These are phyloP conservation scores for Neodiprion pinetum DNA, from an alignment of 1,140 invertebrate species.

Conservation along the genomic window DNA sequence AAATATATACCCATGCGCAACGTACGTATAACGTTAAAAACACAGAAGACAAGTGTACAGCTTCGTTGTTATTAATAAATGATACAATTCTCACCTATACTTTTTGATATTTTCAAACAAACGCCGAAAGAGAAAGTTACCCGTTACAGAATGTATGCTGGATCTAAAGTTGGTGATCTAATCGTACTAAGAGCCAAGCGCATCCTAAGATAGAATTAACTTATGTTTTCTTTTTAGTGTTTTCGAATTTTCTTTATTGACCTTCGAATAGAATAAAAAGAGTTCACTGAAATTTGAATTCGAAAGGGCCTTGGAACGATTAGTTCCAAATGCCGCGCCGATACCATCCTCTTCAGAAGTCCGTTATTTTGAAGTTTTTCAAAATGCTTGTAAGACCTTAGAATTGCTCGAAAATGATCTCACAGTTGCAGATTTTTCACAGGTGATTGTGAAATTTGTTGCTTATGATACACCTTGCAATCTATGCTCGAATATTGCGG, in stretches of 20 bases:
- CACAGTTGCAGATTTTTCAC: not conserved
- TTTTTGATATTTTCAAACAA: not conserved
- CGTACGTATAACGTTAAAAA: not conserved
- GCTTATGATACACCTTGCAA: not conserved
- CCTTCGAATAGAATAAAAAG: not conserved
- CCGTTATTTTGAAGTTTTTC: not conserved
- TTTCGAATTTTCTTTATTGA: not conserved
- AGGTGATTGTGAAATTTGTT: not conserved
- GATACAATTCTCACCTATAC: not conserved
- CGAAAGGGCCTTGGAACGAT: not conserved
- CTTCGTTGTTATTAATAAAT: constrained; percentile 5
- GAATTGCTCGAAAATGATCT: constrained; percentile 3
- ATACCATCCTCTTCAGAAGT: constrained; percentile 41
- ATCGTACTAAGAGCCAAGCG: not conserved
- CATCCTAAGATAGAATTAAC: not conserved
- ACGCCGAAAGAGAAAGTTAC: not conserved
- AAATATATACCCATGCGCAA: not conserved
- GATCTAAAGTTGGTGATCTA: not conserved
- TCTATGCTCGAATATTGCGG: not conserved
- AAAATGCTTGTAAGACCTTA: constrained; percentile 5
- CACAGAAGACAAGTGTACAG: constrained; percentile 2
- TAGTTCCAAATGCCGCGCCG: not conserved
- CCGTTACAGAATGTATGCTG: not conserved
- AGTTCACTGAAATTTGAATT: not conserved
- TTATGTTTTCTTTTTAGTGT: not conserved